Conservation (phyloP, 2,888 invertebrate genomes). For the Doris montereyensis region DNA sequence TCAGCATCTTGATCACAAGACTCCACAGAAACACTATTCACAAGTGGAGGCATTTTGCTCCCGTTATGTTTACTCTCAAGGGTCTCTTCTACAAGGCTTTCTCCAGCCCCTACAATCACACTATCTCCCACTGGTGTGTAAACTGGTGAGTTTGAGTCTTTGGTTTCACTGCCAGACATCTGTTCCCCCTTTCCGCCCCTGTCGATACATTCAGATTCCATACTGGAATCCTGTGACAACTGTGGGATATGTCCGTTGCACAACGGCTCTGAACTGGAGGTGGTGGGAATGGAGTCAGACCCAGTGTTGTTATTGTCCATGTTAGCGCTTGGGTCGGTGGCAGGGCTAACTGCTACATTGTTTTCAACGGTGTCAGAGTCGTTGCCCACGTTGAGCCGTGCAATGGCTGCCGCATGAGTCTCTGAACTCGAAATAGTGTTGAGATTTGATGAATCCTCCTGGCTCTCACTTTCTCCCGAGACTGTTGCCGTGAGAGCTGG, state of each 20-base stretch:
- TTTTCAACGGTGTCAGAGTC: conserved; percentile 25
- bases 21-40: conserved; percentile 39
- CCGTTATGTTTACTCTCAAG: conserved; percentile 1
- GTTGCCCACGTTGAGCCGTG: conserved; percentile 40
- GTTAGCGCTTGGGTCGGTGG: not conserved
- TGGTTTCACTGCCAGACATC: not conserved
- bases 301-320: conserved; percentile 21
- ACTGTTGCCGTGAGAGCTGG: too few species aligned
- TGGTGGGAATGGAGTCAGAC: too few species aligned
- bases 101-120: conserved; percentile 21
- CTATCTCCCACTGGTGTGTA: not conserved
- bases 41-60: not conserved
- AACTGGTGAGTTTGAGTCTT: conserved; percentile 11
- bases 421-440: conserved; percentile 37
- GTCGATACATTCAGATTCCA: not conserved
- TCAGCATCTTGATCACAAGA: conserved; percentile 38
- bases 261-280: conserved; percentile 11
- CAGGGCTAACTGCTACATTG: conserved; percentile 1
- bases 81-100: not conserved
- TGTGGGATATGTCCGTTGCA: conserved; percentile 37
- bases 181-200: conserved; percentile 4
- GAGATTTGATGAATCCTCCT: conserved; percentile 25
- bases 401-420: conserved; percentile 35
- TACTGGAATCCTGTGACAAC: conserved; percentile 12
- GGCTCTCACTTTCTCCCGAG: too few species aligned